A percentile compares a stretch with the other conserved stretches of the same genome.
Evolutionary conservation across 2,888 invertebrate species (phyloP).

Genomic region (Macrosoma leucophasiata): DNA sequence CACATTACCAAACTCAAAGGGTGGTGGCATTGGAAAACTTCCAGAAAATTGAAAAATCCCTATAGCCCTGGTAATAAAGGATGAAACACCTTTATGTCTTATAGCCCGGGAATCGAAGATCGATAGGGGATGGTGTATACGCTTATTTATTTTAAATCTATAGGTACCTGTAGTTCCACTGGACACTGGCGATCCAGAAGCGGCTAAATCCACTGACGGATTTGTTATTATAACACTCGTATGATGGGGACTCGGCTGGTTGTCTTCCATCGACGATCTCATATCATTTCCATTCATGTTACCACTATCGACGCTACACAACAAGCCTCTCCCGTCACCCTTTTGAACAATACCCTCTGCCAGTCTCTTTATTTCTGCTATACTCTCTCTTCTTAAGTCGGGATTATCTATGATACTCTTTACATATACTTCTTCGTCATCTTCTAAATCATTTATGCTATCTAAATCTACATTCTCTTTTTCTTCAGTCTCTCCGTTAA

Average conservation of each 20-base stretch:
- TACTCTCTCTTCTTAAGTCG: slow-evolving; percentile 63
- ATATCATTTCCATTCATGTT: slow-evolving; percentile 55
- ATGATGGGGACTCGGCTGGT: slow-evolving; percentile 46
- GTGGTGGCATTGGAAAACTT: no score
- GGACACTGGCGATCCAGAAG: slow-evolving; percentile 63
- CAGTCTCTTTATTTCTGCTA: slow-evolving; percentile 66
- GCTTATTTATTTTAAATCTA: no score
- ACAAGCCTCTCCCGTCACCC: slow-evolving; percentile 58
- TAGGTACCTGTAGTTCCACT: slow-evolving; percentile 64
- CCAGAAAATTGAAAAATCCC: no score
- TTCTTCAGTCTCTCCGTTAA: slow-evolving; percentile 74
- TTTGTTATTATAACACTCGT: slow-evolving; percentile 84
- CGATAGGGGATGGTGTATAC: no score
- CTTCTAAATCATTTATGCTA: slow-evolving; percentile 71
- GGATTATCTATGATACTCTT: slow-evolving; percentile 65
- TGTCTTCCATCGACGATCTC: slow-evolving; percentile 52
- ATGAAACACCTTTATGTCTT: no score
- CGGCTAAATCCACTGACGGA: slow-evolving; percentile 79
- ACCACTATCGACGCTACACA: slow-evolving; percentile 66
- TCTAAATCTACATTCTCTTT: slow-evolving; percentile 55
- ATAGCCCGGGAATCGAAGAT: no score
- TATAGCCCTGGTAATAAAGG: no score
- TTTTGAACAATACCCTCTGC: slow-evolving; percentile 70
- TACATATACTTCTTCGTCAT: slow-evolving; percentile 47
- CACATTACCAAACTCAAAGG: no score